Percentiles rank a stretch among this genome's conserved stretches.
Conservation (phyloP, 2,113 vertebrate species). For the Paraplagusia blochii region DNA sequence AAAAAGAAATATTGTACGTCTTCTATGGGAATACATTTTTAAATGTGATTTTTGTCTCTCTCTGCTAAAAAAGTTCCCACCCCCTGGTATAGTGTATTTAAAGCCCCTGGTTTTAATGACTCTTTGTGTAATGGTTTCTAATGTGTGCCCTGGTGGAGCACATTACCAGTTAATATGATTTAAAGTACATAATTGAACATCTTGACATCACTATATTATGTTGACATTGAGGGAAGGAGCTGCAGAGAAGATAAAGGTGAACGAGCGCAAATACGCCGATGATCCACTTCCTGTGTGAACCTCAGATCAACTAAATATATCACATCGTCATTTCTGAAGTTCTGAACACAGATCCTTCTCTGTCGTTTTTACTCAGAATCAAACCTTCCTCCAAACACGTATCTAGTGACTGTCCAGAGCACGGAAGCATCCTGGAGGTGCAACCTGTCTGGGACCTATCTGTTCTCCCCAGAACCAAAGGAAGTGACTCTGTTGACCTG, state of each 20-base stretch:
- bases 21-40: too few relatives aligned
- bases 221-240: background rate
- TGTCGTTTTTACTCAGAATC: slow-evolving; percentile 17
- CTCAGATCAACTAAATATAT: slow-evolving; percentile 33
- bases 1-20: too few relatives aligned
- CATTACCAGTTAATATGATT: background rate
- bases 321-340: slow-evolving; percentile 1
- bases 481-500: slow-evolving; percentile 71
- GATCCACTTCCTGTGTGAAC: background rate
- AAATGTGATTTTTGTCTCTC: too few relatives aligned
- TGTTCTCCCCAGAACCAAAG: slow-evolving; percentile 72
- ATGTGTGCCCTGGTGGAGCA: background rate
- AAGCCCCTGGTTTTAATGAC: background rate
- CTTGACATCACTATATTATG: background rate
- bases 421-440: slow-evolving; percentile 80
- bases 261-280: background rate
- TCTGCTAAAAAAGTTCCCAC: too few relatives aligned
- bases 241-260: background rate
- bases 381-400: slow-evolving; percentile 62
- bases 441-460: slow-evolving; percentile 76
- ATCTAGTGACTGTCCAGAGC: slow-evolving; percentile 74
- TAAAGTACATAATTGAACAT: background rate
- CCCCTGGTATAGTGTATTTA: background rate
- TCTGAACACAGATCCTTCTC: background rate
- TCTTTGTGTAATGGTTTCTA: background rate